Evolutionary conservation across 2,113 vertebrate species (phyloP).

Genomic region (Aldabrachelys gigantea): DNA sequence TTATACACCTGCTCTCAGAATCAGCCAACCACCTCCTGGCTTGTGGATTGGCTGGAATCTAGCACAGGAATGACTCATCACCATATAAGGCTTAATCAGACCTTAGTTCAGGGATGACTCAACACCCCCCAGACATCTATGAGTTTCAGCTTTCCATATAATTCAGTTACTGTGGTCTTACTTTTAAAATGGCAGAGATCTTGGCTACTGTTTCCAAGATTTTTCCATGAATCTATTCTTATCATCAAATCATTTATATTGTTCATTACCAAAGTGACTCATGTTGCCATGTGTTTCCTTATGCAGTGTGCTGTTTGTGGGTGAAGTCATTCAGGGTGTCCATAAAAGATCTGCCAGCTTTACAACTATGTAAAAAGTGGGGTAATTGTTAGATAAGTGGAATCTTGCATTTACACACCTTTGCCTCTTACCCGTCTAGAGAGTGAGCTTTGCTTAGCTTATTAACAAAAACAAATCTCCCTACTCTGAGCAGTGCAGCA

Average conservation of each 20-base stretch:
- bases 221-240: background rate
- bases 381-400: background rate
- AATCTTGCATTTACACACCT: background rate
- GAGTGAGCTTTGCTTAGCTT: background rate
- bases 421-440: background rate
- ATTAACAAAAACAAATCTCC: background rate
- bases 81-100: background rate
- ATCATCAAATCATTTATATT: background rate
- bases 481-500: background rate
- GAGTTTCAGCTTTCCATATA: background rate
- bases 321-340: background rate
- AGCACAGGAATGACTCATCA: background rate
- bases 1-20: background rate
- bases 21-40: background rate
- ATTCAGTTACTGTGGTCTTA: fast-evolving
- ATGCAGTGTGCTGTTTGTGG: background rate
- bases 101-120: background rate
- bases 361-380: background rate
- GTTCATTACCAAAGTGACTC: background rate
- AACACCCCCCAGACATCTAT: background rate
- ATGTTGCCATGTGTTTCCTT: background rate
- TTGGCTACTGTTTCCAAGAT: fast-evolving
- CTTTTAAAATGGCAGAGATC: background rate
- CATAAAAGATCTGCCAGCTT: background rate
- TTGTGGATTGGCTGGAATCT: background rate